Conservation (phyloP, 1,140 invertebrate genomes). For the Amyelois transitella region DNA sequence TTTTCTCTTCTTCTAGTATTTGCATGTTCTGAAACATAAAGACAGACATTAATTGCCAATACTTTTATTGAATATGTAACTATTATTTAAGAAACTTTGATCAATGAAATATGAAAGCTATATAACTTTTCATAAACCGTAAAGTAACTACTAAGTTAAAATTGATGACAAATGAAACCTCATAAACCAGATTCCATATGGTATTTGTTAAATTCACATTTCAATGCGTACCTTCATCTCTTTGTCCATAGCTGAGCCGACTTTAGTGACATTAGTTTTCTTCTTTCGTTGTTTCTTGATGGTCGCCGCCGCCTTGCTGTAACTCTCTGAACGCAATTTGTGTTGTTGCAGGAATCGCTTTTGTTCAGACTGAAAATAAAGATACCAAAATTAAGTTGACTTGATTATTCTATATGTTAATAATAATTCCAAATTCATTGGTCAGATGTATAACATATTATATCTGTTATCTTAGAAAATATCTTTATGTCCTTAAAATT, state of each 20-base stretch:
- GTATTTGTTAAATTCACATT: no score
- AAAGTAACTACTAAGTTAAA: no score
- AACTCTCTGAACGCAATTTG: slow-evolving; percentile 90
- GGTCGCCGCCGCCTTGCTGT: slow-evolving; percentile 89
- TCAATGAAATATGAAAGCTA: no score
- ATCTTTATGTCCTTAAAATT: no score
- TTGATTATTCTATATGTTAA: background rate
- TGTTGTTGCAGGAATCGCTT: slow-evolving; percentile 93
- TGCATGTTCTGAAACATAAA: slow-evolving; percentile 84
- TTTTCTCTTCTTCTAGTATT: slow-evolving; percentile 91
- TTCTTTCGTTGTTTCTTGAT: slow-evolving; percentile 94
- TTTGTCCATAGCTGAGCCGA: slow-evolving; percentile 88
- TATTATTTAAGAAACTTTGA: no score
- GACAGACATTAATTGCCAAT: slow-evolving; percentile 12
- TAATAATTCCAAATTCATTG: background rate
- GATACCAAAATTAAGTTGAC: background rate
- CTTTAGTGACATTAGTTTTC: slow-evolving; percentile 85
- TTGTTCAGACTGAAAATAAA: slow-evolving; percentile 83
- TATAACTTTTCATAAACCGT: no score
- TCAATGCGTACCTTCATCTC: slow-evolving; percentile 88
- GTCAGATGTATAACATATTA: no score
- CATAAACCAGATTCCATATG: no score
- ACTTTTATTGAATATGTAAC: no score
- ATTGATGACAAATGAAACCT: no score
- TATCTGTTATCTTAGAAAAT: no score